A percentile compares a stretch with the other conserved stretches of the same genome.
Conservation (phyloP, 2,113 vertebrate species). For the Neodon shergylaensis region DNA sequence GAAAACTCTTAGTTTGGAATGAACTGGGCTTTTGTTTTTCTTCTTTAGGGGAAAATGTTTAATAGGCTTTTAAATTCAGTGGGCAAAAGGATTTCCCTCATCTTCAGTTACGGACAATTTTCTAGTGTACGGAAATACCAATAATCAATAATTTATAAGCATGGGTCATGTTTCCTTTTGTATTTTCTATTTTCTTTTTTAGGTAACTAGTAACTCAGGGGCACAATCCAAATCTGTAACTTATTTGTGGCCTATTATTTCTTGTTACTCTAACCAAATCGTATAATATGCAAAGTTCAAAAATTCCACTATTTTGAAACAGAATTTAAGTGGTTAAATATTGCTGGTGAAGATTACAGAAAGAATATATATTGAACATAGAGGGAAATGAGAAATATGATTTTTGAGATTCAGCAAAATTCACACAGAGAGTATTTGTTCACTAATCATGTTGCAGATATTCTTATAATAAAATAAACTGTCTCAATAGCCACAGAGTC, state of each 20-base stretch:
- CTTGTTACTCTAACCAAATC: neutral
- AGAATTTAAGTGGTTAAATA: conserved; percentile 52
- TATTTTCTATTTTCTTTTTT: neutral
- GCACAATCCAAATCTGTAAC: neutral
- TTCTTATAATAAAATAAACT: conserved; percentile 20
- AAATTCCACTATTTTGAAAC: neutral
- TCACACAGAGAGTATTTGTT: neutral
- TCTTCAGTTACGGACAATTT: neutral
- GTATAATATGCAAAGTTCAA: neutral
- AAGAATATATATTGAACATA: neutral
- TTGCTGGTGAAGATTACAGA: neutral
- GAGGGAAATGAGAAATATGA: conserved; percentile 14
- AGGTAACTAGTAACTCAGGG: neutral
- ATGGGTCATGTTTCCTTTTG: neutral
- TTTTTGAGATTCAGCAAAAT: conserved; percentile 30
- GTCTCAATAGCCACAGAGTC: neutral
- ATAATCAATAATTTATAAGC: neutral
- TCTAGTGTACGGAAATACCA: neutral
- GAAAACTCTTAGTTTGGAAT: neutral
- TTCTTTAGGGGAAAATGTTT: neutral
- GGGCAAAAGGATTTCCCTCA: conserved; percentile 6
- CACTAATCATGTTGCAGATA: neutral
- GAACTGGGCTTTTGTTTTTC: neutral
- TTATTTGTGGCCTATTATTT: neutral
- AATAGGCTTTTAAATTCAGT: conserved; percentile 6